Percentiles rank a stretch among this genome's conserved stretches.
phyloP scores from a whole-genome alignment of 2,888 invertebrate genomes.

The Rapana venosa region DNA sequence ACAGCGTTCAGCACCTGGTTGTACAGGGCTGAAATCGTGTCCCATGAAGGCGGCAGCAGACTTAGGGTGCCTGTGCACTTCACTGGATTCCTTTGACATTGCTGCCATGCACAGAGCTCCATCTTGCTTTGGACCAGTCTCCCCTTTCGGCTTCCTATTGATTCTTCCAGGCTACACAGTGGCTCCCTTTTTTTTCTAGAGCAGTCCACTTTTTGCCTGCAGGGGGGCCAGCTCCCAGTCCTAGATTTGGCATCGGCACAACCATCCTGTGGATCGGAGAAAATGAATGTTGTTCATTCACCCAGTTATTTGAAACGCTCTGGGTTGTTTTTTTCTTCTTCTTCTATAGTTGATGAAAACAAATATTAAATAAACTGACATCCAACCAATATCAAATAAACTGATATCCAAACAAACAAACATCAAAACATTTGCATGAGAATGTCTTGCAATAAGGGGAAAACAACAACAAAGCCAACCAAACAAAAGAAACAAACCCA shows the following conservation, averaged over 20 bases:
- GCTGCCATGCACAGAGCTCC: conserved; percentile 50
- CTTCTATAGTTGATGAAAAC: background rate
- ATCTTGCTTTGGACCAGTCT: conserved; percentile 44
- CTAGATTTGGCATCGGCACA: background rate
- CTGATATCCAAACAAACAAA: background rate
- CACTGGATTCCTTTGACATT: conserved; percentile 42
- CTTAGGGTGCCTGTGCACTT: conserved; percentile 40
- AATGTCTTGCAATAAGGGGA: too few relatives aligned
- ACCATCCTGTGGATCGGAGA: background rate
- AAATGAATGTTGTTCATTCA: background rate
- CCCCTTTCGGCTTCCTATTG: conserved; percentile 39
- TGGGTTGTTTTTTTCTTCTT: background rate
- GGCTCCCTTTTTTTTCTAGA: conserved; percentile 28
- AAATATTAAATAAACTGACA: background rate
- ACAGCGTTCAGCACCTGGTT: conserved; percentile 51
- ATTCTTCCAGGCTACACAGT: conserved; percentile 21
- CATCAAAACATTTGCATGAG: too few relatives aligned
- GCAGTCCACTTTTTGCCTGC: conserved; percentile 42
- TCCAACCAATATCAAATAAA: background rate
- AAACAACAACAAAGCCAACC: too few relatives aligned
- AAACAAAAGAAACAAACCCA: too few relatives aligned
- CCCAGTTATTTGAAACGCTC: too few relatives aligned
- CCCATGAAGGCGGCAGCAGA: conserved; percentile 53
- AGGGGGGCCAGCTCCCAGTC: conserved; percentile 22
- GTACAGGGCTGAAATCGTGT: conserved; percentile 51